Base-by-base conservation (phyloP, 2,888 invertebrate genomes). In the Lacanobia oleracea region DNA sequence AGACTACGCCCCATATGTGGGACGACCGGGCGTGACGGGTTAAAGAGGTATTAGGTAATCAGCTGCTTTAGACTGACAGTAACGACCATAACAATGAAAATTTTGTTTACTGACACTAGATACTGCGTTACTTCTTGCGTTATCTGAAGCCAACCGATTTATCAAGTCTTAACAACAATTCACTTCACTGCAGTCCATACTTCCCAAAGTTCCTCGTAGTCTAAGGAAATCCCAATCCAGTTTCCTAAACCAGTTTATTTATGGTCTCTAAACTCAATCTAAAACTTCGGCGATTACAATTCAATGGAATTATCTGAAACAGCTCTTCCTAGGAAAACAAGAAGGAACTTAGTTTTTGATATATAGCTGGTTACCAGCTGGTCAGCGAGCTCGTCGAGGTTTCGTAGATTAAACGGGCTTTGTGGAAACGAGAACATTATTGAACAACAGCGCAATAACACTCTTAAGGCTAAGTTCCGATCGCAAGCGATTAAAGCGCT, bases 351-450 rank as follows among this genome's bases (percentile, higher is more conserved):
- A 48, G 73, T 68, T 69, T 64, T 63, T 69, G 69, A 82, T 78
- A 63, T 82, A 82, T 54, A 53, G 43, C 51, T 68, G 43, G 66
- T 67, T 59, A 48, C 48, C 82, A 80, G 79, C 63, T 82, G 63
- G 63, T 56, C 63, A 68, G 56, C 23, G 27, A 62, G 64, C n/a
- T 73, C 12, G 56, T 67, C 48, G 54, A 16, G 69, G 18, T 48
- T n/a, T 66, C 21, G 21, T 27, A 77, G 73, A 79, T 73, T 82
- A 79, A 77, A 72, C 67, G 37, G 61, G 78, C 68, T 81, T 81
- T 82, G 78, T 66, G 54, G 37, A 45, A 66, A 74, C 63, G 12
- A 60, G 69, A 50, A 65, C 64, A 53, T 61, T 60, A 78, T 69
- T 67, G 37, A 69, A 66, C 65, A 66, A 43, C 68, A 63, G 16